These are phyloP conservation scores for Semnornis frantzii DNA, from an alignment of 2,113 vertebrate species.

Conservation along the genomic window DNA sequence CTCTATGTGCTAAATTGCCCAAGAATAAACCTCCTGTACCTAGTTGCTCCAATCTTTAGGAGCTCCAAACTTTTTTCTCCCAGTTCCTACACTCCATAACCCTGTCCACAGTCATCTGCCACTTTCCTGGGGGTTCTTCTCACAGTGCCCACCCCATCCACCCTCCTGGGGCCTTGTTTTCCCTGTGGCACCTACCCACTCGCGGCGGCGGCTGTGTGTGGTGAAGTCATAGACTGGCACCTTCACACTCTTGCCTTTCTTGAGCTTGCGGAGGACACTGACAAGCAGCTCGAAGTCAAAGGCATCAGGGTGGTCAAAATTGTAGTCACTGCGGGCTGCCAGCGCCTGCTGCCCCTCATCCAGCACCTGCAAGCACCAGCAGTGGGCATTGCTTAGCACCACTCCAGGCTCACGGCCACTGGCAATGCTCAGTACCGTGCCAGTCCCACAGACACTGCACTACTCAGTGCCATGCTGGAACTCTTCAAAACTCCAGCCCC, in stretches of 20 bases:
- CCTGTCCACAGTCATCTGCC: fast-evolving
- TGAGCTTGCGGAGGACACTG: conserved; percentile 85
- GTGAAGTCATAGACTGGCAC: conserved; percentile 91
- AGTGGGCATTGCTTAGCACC: fast-evolving
- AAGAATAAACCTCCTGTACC: fast-evolving
- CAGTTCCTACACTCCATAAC: background rate
- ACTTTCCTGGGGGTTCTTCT: background rate
- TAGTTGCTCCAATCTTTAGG: fast-evolving
- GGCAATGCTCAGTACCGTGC: fast-evolving
- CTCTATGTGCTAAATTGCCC: too few species aligned
- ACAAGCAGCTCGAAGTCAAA: conserved; percentile 91
- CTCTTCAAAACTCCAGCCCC: fast-evolving
- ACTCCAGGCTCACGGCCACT: fast-evolving
- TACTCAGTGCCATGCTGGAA: background rate
- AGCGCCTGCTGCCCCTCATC: conserved; percentile 86
- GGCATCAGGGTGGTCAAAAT: conserved; percentile 91
- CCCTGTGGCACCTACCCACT: conserved; percentile 77
- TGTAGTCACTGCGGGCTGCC: conserved; percentile 86
- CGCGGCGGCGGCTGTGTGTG: conserved; percentile 85
- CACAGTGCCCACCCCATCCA: background rate
- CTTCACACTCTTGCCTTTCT: conserved; percentile 91
- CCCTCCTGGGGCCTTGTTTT: too few species aligned
- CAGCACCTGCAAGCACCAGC: conserved; percentile 72
- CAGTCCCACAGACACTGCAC: background rate
- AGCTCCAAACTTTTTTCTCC: background rate